Conservation (phyloP, 2,888 invertebrate species). For the Hyposoter didymator region DNA sequence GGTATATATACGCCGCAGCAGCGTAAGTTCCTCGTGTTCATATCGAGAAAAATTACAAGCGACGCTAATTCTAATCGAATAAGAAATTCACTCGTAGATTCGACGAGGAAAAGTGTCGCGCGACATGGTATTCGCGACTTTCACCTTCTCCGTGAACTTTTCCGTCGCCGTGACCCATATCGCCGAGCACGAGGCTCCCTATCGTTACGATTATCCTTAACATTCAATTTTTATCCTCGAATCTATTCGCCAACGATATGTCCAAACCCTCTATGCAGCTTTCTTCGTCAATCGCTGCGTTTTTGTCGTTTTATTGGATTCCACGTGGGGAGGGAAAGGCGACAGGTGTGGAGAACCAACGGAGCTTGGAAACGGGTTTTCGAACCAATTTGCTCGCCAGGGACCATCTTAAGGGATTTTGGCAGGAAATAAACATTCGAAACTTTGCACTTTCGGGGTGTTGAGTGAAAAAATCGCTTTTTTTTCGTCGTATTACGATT, state of each 20-base stretch:
- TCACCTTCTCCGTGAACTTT: constrained; percentile 45
- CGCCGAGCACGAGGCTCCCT: constrained; percentile 14
- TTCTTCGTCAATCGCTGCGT: too few species aligned
- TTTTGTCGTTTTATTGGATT: too few species aligned
- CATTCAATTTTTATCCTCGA: background rate
- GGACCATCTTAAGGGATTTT: too few species aligned
- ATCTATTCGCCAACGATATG: background rate
- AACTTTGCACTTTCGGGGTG: too few species aligned
- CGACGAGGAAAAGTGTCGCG: constrained; percentile 46
- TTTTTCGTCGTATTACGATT: background rate
- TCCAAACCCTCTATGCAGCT: background rate
- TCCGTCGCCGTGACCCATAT: constrained; percentile 43
- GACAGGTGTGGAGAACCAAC: too few species aligned
- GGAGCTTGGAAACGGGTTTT: too few species aligned
- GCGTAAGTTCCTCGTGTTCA: constrained; percentile 2
- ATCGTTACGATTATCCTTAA: constrained; percentile 21
- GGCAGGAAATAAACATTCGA: too few species aligned
- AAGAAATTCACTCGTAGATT: constrained; percentile 25
- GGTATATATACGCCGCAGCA: background rate
- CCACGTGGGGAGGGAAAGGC: too few species aligned
- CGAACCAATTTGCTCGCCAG: too few species aligned
- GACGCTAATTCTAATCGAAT: constrained; percentile 50
- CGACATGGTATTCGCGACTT: constrained; percentile 46
- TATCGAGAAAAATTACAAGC: constrained; percentile 26
- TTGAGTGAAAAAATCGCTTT: too few species aligned